A percentile compares a stretch with the other conserved stretches of the same genome.
These are phyloP conservation scores for Silurus lanzhouensis DNA, from an alignment of 2,797 vertebrate genomes.

Conservation along the genomic window DNA sequence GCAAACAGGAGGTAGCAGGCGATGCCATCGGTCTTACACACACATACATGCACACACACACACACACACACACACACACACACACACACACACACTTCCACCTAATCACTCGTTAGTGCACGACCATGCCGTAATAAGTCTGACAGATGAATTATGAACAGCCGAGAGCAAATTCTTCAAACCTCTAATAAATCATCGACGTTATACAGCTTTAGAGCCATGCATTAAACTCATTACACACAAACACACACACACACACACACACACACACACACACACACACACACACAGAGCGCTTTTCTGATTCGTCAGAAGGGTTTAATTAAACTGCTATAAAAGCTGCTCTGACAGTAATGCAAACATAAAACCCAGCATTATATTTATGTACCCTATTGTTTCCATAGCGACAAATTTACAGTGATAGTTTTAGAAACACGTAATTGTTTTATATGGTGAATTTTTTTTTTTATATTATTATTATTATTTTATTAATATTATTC, in stretches of 20 bases:
- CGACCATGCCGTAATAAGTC: slow-evolving; percentile 11
- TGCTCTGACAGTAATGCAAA: not conserved
- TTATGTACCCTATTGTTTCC: not conserved
- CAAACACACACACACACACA: no score
- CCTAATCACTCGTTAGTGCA: slow-evolving; percentile 10
- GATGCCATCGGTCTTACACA: slow-evolving; percentile 30
- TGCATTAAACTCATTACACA: not conserved
- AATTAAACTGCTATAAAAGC: not conserved
- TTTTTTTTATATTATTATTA: no score
- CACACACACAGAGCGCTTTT: not conserved
- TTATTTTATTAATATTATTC: no score
- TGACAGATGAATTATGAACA: slow-evolving; percentile 42
- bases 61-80: not conserved
- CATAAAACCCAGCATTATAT: not conserved
- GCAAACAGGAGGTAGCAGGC: slow-evolving; percentile 25
- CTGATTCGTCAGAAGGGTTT: no score
- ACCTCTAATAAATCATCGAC: not conserved
- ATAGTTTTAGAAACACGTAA: not conserved
- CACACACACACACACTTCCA: slow-evolving; percentile 13
- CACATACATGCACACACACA: slow-evolving; percentile 21
- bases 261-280: no score
- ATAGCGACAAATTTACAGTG: not conserved
- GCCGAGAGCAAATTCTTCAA: not conserved
- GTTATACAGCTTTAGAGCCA: not conserved
- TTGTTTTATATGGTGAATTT: not conserved